Evolutionary conservation across 1,140 invertebrate species (phyloP), one percentile per base, ranked within the genome.

Genomic region (Eueides isabella): DNA sequence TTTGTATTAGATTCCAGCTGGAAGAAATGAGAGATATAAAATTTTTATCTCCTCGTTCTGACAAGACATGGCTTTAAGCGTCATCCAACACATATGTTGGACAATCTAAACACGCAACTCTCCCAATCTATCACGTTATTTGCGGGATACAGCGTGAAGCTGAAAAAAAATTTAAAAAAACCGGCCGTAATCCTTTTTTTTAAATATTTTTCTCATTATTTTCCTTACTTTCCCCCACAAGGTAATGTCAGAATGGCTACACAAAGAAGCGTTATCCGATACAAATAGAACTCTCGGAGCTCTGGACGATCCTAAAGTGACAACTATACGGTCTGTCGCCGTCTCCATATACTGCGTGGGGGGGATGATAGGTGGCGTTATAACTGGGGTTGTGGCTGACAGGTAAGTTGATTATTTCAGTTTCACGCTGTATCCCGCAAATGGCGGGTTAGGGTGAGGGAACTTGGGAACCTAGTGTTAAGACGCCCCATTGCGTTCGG

Each of bases 261-360:
- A 94, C 68, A 84, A 92, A 1, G 94, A 96, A 1, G 88, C 77
- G 0, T 68, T 92, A 0, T 63, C 80, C 0, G 93, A 95, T 12
- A 84, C 84, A 1, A 94, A 95, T 26, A 83, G 95, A 55, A 95
- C 94, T 0, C 92, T 95, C 2, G 76, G 82, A 2, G 76, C 85
- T 0, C 85, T 86, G 1, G 68, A 91, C 0, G 87, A 95, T 61
- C 85, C 90, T 0, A 91, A 90, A 31, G 92, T 96, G 3, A 96
- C 95, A 5, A 85, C 96, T 41, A 95, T 97, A 26, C 97, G 96
- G 95, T 95, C 97, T 0, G 92, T 97, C 14, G 96, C 96, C 0
- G 98, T 98, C 0, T 93, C 97, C 2, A 97, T 98, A 55, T 98
- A 97, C 89, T 98, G 97, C 85, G 95, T 98, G 14, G 98, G 98